Percentiles rank a stretch among this genome's conserved stretches.
Conservation (phyloP, 1,140 invertebrate genomes). For the Trypoxylus dichotomus region DNA sequence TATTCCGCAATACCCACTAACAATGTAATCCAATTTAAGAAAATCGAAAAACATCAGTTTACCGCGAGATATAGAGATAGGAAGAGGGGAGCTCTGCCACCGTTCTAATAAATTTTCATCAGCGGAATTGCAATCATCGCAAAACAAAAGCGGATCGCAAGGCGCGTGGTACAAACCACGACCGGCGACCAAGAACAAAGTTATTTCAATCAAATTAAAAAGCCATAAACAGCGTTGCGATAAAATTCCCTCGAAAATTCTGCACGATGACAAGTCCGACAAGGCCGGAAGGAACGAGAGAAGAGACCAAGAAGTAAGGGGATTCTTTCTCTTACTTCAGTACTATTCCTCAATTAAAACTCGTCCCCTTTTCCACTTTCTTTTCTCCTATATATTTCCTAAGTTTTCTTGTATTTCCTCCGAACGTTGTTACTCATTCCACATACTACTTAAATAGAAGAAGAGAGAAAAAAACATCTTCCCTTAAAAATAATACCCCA, state of each 20-base stretch:
- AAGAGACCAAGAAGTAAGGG: neutral
- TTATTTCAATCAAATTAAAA: slow-evolving; percentile 26
- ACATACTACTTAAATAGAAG: too few species aligned
- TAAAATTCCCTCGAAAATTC: slow-evolving; percentile 14
- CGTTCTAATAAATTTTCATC: slow-evolving; percentile 24
- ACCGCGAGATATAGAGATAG: neutral
- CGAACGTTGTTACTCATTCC: too few species aligned
- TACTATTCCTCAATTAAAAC: slow-evolving; percentile 8
- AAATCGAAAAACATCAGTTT: slow-evolving; percentile 15
- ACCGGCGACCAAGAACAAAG: slow-evolving; percentile 16
- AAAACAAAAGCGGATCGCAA: slow-evolving; percentile 1
- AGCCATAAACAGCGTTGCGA: slow-evolving; percentile 13
- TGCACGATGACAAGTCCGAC: neutral
- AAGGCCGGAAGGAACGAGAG: neutral
- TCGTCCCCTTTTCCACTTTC: neutral
- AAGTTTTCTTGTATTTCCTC: neutral
- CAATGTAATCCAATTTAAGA: slow-evolving; percentile 10
- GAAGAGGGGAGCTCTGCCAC: neutral
- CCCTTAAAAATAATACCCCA: slow-evolving; percentile 25
- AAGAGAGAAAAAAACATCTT: neutral
- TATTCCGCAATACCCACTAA: neutral
- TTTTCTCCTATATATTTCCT: neutral
- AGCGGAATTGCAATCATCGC: slow-evolving; percentile 22
- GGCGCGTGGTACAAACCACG: neutral
- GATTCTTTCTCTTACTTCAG: slow-evolving; percentile 2